A percentile compares a stretch with the other conserved stretches of the same genome.
Evolutionary conservation across 2,113 vertebrate genomes (phyloP).

Genomic region (Oncorhynchus clarkii): DNA sequence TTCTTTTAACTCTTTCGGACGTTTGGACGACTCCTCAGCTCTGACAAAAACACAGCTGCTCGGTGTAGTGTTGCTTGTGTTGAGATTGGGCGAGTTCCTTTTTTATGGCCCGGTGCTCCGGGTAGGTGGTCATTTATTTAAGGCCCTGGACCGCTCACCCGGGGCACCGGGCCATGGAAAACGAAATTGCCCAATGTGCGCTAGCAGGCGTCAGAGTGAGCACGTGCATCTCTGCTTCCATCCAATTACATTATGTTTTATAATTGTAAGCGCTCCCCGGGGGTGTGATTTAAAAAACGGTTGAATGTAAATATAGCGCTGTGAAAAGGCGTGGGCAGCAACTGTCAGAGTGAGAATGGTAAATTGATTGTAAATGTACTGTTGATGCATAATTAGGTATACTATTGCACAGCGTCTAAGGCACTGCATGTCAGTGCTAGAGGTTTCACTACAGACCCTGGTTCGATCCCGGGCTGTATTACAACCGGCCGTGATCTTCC

Average conservation of each 20-base stretch:
- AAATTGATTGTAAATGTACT: not conserved
- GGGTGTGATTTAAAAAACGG: not conserved
- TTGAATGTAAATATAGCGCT: slow-evolving; percentile 9
- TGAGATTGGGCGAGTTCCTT: slow-evolving; percentile 2
- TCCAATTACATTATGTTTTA: slow-evolving; percentile 60
- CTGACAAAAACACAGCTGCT: not conserved
- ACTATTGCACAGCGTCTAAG: too few relatives aligned
- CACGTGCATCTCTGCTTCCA: slow-evolving; percentile 60
- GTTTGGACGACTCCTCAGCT: too few relatives aligned
- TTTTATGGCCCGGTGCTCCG: too few relatives aligned
- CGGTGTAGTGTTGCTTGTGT: not conserved
- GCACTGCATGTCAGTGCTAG: too few relatives aligned
- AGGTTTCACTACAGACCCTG: too few relatives aligned
- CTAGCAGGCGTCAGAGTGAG: slow-evolving; percentile 39
- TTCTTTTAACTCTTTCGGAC: not conserved
- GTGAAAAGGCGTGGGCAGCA: slow-evolving; percentile 1
- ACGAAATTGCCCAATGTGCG: not conserved
- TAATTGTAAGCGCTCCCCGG: slow-evolving; percentile 48
- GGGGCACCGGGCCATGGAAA: too few relatives aligned
- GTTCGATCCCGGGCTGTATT: too few relatives aligned
- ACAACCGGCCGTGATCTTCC: too few relatives aligned
- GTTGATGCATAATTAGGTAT: too few relatives aligned
- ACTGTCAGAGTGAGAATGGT: not conserved
- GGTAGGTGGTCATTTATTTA: too few relatives aligned
- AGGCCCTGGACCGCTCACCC: too few relatives aligned